phyloP scores from a whole-genome alignment of 2,113 vertebrate genomes.

The Pteronura brasiliensis region DNA sequence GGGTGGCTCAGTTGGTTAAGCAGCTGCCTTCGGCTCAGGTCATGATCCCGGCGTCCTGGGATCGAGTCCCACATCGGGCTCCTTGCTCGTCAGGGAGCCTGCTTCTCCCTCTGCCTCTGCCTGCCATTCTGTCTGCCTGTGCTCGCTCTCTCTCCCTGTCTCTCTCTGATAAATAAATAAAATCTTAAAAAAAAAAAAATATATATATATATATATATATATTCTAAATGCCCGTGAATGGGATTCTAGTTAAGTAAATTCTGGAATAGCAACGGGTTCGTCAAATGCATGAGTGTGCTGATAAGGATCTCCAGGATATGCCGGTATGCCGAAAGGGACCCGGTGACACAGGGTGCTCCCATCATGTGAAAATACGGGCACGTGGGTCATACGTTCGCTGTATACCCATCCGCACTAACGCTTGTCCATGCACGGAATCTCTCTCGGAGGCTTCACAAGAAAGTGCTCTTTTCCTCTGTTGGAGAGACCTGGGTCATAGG shows the following conservation, averaged over 20 bases:
- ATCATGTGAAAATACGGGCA: neutral
- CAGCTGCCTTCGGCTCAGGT: too few species aligned
- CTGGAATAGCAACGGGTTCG: neutral
- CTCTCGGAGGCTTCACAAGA: neutral
- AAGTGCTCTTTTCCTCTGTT: neutral
- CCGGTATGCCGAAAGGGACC: neutral
- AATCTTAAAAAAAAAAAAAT: too few species aligned
- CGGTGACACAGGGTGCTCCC: neutral
- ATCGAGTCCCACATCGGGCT: too few species aligned
- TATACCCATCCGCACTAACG: fast-evolving
- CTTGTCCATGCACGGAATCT: neutral
- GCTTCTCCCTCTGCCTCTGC: too few species aligned
- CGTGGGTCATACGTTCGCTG: fast-evolving
- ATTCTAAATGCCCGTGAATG: neutral
- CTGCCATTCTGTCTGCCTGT: too few species aligned
- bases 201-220: too few species aligned
- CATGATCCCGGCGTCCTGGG: too few species aligned
- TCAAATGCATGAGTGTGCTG: neutral
- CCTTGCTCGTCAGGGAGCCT: too few species aligned
- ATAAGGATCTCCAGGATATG: neutral
- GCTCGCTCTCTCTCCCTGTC: too few species aligned
- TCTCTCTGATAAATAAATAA: too few species aligned
- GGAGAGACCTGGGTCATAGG: neutral
- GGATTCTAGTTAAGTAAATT: neutral
- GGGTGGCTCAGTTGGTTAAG: too few species aligned